A percentile compares a stretch with the other conserved stretches of the same genome.
These are phyloP conservation scores for Quadroppia sp. DNA, from an alignment of 2,888 invertebrate species.

Conservation along the genomic window DNA sequence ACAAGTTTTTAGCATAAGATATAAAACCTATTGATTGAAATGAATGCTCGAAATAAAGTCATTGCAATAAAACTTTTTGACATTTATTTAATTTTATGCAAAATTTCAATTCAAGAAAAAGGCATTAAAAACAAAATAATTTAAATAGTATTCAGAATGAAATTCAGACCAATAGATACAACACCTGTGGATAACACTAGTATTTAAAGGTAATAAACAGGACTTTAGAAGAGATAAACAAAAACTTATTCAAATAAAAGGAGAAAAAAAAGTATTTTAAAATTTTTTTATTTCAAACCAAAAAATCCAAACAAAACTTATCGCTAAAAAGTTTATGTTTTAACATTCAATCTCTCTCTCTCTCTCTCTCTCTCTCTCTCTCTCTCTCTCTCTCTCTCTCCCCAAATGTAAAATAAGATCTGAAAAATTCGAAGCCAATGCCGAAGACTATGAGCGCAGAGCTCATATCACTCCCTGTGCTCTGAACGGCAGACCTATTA, in stretches of 20 bases:
- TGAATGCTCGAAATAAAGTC: not conserved
- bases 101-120: not conserved
- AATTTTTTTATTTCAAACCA: too few relatives aligned
- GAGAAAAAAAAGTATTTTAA: not conserved
- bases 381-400: too few relatives aligned
- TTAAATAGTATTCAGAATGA: not conserved
- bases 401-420: too few relatives aligned
- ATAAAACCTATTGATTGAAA: not conserved
- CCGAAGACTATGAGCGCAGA: not conserved
- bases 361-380: too few relatives aligned
- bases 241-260: not conserved
- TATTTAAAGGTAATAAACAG: slow-evolving; percentile 1
- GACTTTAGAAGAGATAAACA: not conserved
- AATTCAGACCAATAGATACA: not conserved
- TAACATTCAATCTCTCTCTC: too few relatives aligned
- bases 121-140: not conserved
- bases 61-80: slow-evolving; percentile 8
- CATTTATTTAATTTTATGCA: not conserved
- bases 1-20: not conserved
- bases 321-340: too few relatives aligned
- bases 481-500: slow-evolving; percentile 21
- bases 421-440: not conserved
- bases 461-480: not conserved
- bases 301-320: too few relatives aligned
- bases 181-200: not conserved